These are phyloP conservation scores for Phylloscopus trochilus DNA, from an alignment of 2,113 vertebrate species.

Conservation along the genomic window DNA sequence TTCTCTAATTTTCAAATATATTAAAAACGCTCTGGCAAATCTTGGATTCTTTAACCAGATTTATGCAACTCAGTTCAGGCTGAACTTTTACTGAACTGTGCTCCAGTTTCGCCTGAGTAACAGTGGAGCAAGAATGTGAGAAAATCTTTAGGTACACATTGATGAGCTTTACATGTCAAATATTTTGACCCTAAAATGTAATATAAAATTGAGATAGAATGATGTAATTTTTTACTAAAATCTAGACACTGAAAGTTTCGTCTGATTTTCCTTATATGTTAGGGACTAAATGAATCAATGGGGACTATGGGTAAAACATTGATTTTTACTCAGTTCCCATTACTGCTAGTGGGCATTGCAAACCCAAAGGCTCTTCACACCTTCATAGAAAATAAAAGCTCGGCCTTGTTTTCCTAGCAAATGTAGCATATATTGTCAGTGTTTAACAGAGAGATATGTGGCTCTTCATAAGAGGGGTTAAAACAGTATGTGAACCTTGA, in stretches of 20 bases:
- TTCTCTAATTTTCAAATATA: neutral
- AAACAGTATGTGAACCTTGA: neutral
- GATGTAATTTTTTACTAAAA: neutral
- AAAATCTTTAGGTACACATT: neutral
- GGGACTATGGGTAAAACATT: neutral
- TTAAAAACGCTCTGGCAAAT: neutral
- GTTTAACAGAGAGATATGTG: neutral
- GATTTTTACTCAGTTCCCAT: neutral
- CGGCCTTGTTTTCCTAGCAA: neutral
- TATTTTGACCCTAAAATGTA: neutral
- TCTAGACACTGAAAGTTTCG: neutral
- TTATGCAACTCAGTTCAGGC: neutral
- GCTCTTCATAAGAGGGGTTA: neutral
- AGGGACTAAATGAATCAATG: neutral
- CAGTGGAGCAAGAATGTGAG: neutral
- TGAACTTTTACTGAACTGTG: constrained; percentile 21
- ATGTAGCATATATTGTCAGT: neutral
- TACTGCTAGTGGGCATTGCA: neutral
- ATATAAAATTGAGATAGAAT: neutral
- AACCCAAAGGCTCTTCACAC: neutral
- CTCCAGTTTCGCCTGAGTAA: neutral
- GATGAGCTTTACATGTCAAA: neutral
- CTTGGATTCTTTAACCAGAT: neutral
- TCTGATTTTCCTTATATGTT: neutral
- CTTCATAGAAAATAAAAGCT: neutral